These are phyloP conservation scores for Tachina fera DNA, from an alignment of 2,888 invertebrate genomes.

Conservation along the genomic window DNA sequence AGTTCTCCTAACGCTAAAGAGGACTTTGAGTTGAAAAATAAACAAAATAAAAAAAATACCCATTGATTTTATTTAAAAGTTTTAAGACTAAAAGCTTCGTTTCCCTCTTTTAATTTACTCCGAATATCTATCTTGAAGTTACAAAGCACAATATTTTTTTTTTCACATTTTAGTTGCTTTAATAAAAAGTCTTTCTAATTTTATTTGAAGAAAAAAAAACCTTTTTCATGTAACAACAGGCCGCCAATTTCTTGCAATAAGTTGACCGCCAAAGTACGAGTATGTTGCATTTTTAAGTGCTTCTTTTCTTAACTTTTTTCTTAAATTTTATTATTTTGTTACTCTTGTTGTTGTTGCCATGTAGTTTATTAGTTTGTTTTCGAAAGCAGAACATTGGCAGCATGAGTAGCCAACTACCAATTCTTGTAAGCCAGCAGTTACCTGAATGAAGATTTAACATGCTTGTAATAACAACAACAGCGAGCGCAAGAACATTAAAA, in stretches of 20 bases:
- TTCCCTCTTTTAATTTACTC: too few relatives aligned
- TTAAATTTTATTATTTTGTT: neutral
- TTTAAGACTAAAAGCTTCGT: too few relatives aligned
- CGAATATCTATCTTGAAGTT: too few relatives aligned
- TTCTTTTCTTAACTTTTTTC: neutral
- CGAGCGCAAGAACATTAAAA: neutral
- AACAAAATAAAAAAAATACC: neutral
- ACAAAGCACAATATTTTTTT: too few relatives aligned
- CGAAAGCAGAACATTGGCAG: conserved; percentile 59
- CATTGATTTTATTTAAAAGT: neutral
- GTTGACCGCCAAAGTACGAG: conserved; percentile 24
- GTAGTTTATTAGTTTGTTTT: conserved; percentile 65
- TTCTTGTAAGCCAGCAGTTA: conserved; percentile 52
- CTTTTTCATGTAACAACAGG: neutral
- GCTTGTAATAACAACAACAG: conserved; percentile 19
- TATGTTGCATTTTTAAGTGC: conserved; percentile 6
- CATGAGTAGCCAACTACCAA: conserved; percentile 56
- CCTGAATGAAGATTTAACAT: conserved; percentile 54
- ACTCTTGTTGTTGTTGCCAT: neutral
- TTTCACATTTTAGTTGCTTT: too few relatives aligned
- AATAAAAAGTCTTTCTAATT: too few relatives aligned
- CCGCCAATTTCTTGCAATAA: conserved; percentile 19
- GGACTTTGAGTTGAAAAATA: neutral
- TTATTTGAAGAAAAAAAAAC: too few relatives aligned
- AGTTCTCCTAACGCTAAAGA: neutral